phyloP scores from a whole-genome alignment of 1,140 invertebrate genomes.

The Lasioglossum baleicum region DNA sequence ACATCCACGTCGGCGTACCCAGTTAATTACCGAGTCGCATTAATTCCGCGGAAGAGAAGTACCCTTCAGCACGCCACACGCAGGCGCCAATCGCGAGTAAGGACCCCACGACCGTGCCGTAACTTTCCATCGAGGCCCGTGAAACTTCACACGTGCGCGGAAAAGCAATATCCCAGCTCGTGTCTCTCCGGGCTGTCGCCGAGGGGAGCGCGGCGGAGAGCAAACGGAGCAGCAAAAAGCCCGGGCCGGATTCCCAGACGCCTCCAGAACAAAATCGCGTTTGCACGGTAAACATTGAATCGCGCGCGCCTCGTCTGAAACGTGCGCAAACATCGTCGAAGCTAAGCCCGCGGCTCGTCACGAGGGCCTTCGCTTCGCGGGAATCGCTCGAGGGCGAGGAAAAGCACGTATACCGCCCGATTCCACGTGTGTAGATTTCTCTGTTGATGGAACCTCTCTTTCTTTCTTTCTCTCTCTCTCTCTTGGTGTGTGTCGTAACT shows the following conservation, averaged over 20 bases:
- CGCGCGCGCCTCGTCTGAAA: conserved; percentile 17
- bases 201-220: background rate
- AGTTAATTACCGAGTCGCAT: too few relatives aligned
- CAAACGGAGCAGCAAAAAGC: background rate
- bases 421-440: too few relatives aligned
- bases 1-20: too few relatives aligned
- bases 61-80: too few relatives aligned
- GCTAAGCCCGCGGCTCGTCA: background rate
- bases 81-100: too few relatives aligned
- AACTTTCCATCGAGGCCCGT: background rate
- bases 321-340: conserved; percentile 22
- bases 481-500: conserved; percentile 21
- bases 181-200: background rate
- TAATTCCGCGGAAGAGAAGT: too few relatives aligned
- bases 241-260: conserved; percentile 2
- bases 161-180: background rate
- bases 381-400: background rate
- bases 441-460: too few relatives aligned
- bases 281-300: conserved; percentile 26
- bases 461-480: too few relatives aligned
- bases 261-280: conserved; percentile 19
- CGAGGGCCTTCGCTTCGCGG: background rate
- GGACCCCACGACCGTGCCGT: background rate
- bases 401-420: background rate
- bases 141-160: conserved; percentile 7